Base-by-base conservation (phyloP, 2,888 invertebrate genomes). In the Catocala fraxini region DNA sequence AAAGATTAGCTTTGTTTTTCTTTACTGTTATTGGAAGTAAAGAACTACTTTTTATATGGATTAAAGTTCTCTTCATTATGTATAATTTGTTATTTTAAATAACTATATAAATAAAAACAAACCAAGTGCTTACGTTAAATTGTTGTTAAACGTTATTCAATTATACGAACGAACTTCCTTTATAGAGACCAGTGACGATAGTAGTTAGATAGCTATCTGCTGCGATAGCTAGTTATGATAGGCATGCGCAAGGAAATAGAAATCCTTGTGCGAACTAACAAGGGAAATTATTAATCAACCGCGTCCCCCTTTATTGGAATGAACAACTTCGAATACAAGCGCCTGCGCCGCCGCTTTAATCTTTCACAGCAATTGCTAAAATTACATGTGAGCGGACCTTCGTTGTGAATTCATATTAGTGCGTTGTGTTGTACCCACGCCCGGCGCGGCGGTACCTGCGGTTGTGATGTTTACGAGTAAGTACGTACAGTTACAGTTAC, bases 381-480 rank as follows among this genome's bases (percentile, higher is more conserved):
- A 45, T 51, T 4, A 49, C 49, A 34, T 15, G 47, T 33, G 47
- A 48, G n/a, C 48, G 33, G 6, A n/a, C 48, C 48, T 48, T 48
- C 25, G 12, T 47, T 13, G 46, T 46, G 12, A 13, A 13, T 15
- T 46, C 7, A 33, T 39, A 10, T n/a, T 39, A 41, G 15, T 54
- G 51, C 35, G 33, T 48, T 59, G 15, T 46, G 34, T 39, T 43
- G 45, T 61, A 65, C 45, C 55, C 60, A 58, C 52, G 63, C 63
- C 48, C 56, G 43, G 58, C 53, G 7, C 35, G 6, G 35, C 6
- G 9, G 47, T 66, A 54, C 48, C 54, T 64, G 70, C 63, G 68
- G 65, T 66, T 65, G 64, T 59, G 61, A 72, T 71, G 71, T 69
- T 76, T 76, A 73, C 67, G 67, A 66, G 61, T 66, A 25, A 4